phyloP scores from a whole-genome alignment of 2,113 vertebrate species.

The Addax nasomaculatus region DNA sequence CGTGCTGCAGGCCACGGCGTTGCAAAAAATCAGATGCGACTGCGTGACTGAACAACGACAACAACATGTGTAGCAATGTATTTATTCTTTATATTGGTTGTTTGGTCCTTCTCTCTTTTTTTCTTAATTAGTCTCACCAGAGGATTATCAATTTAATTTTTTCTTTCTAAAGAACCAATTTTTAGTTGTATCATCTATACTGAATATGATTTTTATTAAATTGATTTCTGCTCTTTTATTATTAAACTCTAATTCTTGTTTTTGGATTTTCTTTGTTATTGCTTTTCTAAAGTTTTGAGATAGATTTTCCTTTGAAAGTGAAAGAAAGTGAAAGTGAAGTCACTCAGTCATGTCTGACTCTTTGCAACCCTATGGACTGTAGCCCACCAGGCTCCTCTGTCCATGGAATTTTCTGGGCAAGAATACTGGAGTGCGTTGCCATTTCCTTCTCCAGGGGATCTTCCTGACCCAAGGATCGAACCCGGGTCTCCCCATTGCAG shows the following conservation, averaged over 20 bases:
- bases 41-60: background rate
- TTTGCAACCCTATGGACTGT: background rate
- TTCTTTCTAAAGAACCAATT: background rate
- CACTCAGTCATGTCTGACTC: background rate
- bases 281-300: background rate
- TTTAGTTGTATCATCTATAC: background rate
- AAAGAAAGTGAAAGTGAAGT: background rate
- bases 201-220: background rate
- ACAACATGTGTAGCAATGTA: background rate
- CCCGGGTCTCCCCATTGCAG: background rate
- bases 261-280: background rate
- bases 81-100: background rate
- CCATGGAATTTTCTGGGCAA: background rate
- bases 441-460: background rate
- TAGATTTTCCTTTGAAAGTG: background rate
- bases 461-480: background rate
- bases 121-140: background rate
- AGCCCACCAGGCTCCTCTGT: background rate
- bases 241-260: slow-evolving; percentile 15
- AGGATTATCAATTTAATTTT: background rate
- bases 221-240: background rate
- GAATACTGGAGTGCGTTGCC: background rate
- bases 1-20: background rate
- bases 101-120: background rate
- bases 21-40: rapidly evolving